Evolutionary conservation across 2,113 vertebrate species (phyloP).

Genomic region (Colistium nudipinnis): DNA sequence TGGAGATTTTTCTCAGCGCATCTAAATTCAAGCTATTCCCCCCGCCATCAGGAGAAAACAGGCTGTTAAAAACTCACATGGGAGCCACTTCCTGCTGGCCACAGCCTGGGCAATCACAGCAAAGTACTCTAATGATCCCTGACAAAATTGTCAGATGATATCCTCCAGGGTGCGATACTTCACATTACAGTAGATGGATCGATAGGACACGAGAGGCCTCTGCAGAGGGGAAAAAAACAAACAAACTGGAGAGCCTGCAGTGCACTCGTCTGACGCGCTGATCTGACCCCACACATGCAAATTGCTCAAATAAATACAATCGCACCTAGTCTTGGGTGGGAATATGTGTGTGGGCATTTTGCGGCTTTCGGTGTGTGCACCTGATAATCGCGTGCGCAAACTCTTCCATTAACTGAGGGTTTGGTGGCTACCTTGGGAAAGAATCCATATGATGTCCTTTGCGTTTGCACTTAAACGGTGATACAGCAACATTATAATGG

Average conservation of each 20-base stretch:
- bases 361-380: neutral
- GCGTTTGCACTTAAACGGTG: slow-evolving; percentile 38
- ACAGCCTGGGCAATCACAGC: slow-evolving; percentile 67
- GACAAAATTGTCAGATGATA: slow-evolving; percentile 79
- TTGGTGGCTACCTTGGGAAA: neutral
- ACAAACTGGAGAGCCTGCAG: slow-evolving; percentile 37
- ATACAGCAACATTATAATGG: slow-evolving; percentile 25
- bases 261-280: slow-evolving; percentile 18
- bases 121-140: slow-evolving; percentile 79
- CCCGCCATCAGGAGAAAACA: slow-evolving; percentile 40
- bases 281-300: slow-evolving; percentile 35
- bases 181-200: slow-evolving; percentile 80
- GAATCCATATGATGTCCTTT: slow-evolving; percentile 8
- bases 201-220: slow-evolving; percentile 68
- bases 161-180: slow-evolving; percentile 80
- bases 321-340: neutral
- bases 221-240: slow-evolving; percentile 44
- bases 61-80: slow-evolving; percentile 55
- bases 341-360: neutral
- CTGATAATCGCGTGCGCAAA: neutral
- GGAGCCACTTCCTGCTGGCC: slow-evolving; percentile 52
- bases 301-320: slow-evolving; percentile 1
- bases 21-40: slow-evolving; percentile 58
- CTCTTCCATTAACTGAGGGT: slow-evolving; percentile 1
- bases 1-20: slow-evolving; percentile 50